Evolutionary conservation across 2,888 invertebrate species (phyloP), one percentile per base, ranked within the genome.

Genomic region (Caenorhabditis panamensis): DNA sequence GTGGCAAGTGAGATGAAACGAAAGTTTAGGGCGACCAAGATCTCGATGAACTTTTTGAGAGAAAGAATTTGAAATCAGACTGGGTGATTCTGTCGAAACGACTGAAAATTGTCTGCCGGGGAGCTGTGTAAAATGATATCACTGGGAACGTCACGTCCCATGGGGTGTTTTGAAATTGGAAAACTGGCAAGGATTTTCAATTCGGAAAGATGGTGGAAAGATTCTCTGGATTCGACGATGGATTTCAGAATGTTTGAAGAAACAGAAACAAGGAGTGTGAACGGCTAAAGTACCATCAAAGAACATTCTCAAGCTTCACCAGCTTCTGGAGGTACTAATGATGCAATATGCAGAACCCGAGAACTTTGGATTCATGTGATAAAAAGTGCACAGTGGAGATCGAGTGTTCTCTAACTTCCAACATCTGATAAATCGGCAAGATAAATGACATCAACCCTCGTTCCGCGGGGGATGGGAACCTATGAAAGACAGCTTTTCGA

Each of bases 61-160:
- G 26, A n/a, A 37, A 5, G 37, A 22, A 6, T n/a, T 18, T 13
- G 36, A 36, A 36, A 44, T 18, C 13, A 24, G 24, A 41, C 51
- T 36, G 37, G 53, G 26, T 18, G 54, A 37, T 66, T 26, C 26
- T 41, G 53, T 53, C 28, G n/a, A 24, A 54, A 41, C 28, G 54
- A 31, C 66, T 54, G 66, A 41, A 66, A 54, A 66, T 53, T 41
- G 54, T 5, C 54, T 24, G 13, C 11, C 41, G 16, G 22, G 31
- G n/a, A 44, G 37, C 28, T 66, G 47, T 58, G 58, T 47, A 58
- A 67, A 31, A 47, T 31, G 47, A 67, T 67, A 54, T 22, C 54
- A 54, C 54, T 66, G 54, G 54, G 49, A 66, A 54, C 41, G 47
- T n/a, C 47, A 47, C 47, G 47, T 47, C 47, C 47, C 18, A 47